A percentile compares a stretch with the other conserved stretches of the same genome.
Evolutionary conservation across 53 echinoderm and acorn worm species (phyloP).

Genomic region (Glandiceps talaboti): DNA sequence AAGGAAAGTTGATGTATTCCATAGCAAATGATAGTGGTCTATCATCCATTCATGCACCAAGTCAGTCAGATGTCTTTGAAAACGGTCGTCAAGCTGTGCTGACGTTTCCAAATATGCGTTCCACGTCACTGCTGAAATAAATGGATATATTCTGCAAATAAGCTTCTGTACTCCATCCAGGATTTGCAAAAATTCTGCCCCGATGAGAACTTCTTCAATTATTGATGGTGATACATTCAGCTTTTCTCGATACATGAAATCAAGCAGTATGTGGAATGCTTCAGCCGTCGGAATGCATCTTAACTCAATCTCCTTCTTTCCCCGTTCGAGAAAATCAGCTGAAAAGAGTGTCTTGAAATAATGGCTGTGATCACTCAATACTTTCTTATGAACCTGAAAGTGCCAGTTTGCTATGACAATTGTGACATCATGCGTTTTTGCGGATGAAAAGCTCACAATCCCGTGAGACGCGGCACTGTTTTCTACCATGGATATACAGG

Average conservation of each 20-base stretch:
- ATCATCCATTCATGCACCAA: neutral
- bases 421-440: neutral
- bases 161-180: neutral
- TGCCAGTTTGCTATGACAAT: neutral
- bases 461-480: no score
- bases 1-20: neutral
- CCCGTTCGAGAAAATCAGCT: neutral
- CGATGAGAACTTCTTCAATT: neutral
- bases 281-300: neutral
- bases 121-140: neutral
- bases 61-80: neutral
- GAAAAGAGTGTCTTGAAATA: neutral
- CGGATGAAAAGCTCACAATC: no score
- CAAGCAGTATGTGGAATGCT: neutral
- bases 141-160: neutral
- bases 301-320: neutral
- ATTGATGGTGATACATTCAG: neutral
- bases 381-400: neutral
- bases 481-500: no score
- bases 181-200: neutral
- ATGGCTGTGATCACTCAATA: neutral
- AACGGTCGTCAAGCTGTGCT: neutral
- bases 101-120: neutral
- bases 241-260: neutral
- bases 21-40: neutral